Evolutionary conservation across 2,888 invertebrate genomes (phyloP).

Genomic region (Orthonevra nobilis): DNA sequence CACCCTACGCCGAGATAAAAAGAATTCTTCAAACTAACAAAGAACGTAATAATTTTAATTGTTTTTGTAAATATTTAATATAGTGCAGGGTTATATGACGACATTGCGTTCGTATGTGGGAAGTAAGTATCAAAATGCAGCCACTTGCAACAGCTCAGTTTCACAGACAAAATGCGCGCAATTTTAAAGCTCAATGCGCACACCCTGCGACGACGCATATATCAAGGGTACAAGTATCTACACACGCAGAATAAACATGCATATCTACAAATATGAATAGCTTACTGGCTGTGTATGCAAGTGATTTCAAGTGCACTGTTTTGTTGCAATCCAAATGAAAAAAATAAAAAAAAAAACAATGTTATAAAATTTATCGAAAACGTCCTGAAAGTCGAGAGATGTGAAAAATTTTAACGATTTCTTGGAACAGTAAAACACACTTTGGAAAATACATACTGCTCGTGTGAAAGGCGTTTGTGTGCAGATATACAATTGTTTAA

Average conservation of each 20-base stretch:
- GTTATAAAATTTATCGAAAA: too few species aligned
- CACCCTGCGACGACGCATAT: constrained; percentile 45
- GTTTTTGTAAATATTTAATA: background rate
- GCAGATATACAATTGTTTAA: constrained; percentile 27
- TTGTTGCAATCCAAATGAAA: too few species aligned
- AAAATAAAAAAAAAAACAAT: too few species aligned
- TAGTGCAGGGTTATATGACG: constrained; percentile 2
- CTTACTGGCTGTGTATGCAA: too few species aligned
- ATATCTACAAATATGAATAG: too few species aligned
- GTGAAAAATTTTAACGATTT: too few species aligned
- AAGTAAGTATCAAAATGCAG: constrained; percentile 28
- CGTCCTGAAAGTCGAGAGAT: too few species aligned
- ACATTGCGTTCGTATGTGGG: constrained; percentile 18
- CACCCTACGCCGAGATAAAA: too few species aligned
- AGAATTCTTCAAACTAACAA: too few species aligned
- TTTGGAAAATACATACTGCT: constrained; percentile 34
- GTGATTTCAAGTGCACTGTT: constrained; percentile 29
- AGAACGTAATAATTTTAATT: constrained; percentile 13
- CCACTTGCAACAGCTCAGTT: constrained; percentile 17
- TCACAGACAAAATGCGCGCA: constrained; percentile 23
- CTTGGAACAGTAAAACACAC: constrained; percentile 40
- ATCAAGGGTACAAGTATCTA: constrained; percentile 48
- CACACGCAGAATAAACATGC: constrained; percentile 4
- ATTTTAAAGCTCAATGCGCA: constrained; percentile 54
- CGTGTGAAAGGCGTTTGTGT: too few species aligned